Evolutionary conservation across 2,797 vertebrate species (phyloP), one percentile per base, ranked within the genome.

Genomic region (Periophthalmus magnuspinnatus): DNA sequence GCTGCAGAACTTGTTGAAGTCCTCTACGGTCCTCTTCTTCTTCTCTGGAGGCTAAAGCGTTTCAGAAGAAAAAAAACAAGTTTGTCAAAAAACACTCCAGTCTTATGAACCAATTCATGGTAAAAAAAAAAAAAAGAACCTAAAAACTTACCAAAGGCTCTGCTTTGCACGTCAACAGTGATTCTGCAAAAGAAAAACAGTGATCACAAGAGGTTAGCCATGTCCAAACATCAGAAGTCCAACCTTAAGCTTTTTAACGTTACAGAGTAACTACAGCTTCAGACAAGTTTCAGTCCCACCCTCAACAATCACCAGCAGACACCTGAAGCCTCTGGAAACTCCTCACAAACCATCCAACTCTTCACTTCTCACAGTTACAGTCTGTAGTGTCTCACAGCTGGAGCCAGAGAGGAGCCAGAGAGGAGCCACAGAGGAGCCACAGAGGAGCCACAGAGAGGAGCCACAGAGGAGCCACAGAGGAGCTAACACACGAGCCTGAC

Each of bases 1-100:
- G 84, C 94, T 97, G 90, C 96, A 97, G 87, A 97, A 97, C 89
- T 97, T 96, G 88, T 97, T 97, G 90, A 97, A 97, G 88, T 97
- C 96, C 69, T 97, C 96, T 48, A 97, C 96, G 0, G 96, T 97
- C 83, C 96, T 94, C 82, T 95, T 94, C 73, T 94, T 95, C 85
- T 94, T 95, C 86, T 96, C 95, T 24, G 95, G 94, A 72, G 96
- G 95, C 96, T 96, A 38, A 28, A 83, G 64, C 2, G 11, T 13
- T 1, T 28, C 28, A 11, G 70, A 81, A 81, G 28, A 41, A n/a
- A 50, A 6, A n/a, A 32, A 50, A 33, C 10, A 33, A 16, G 6
- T 50, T 34, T n/a, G 4, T 34, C 17, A 34, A 60, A 34, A 60
- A 36, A n/a, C 10, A 22, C 10, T 22, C 17, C 16, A 50, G 7